Evolutionary conservation across 2,797 vertebrate genomes (phyloP).

Genomic region (Crypturellus tataupa): DNA sequence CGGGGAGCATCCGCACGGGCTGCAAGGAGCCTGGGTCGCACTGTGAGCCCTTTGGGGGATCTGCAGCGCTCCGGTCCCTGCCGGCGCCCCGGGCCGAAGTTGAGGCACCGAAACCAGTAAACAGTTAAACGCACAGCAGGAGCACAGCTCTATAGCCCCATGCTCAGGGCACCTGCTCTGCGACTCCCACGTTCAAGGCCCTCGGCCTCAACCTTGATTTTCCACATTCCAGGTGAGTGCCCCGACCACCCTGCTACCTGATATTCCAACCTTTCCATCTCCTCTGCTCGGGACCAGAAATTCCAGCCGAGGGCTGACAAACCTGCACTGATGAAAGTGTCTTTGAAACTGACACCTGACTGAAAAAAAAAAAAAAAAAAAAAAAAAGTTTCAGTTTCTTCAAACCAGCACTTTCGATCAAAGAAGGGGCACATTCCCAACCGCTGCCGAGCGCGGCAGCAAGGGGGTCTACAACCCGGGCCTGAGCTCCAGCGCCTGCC

Average conservation of each 20-base stretch:
- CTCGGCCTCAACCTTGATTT: conserved; percentile 50
- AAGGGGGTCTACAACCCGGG: not conserved
- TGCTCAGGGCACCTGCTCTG: not conserved
- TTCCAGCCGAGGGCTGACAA: conserved; percentile 66
- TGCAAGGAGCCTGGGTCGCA: not conserved
- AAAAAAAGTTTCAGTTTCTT: conserved; percentile 1
- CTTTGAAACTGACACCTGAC: conserved; percentile 67
- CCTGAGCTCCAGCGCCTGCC: not conserved
- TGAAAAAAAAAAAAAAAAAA: not conserved
- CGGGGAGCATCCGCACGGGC: not conserved
- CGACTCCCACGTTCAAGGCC: conserved; percentile 48
- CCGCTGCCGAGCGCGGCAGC: not conserved
- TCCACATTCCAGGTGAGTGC: conserved; percentile 75
- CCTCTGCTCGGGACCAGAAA: conserved; percentile 60
- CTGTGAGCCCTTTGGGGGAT: too few species aligned
- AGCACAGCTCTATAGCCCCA: not conserved
- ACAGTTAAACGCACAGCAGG: conserved; percentile 28
- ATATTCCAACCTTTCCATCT: conserved; percentile 66
- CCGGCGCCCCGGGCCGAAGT: too few species aligned
- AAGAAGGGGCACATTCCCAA: conserved; percentile 30
- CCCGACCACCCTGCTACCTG: not conserved
- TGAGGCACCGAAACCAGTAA: not conserved
- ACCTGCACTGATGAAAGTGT: conserved; percentile 69
- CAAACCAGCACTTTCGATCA: conserved; percentile 40
- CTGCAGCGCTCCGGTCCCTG: too few species aligned